phyloP scores from a whole-genome alignment of 2,888 invertebrate species.

The Mycalesis mineus region DNA sequence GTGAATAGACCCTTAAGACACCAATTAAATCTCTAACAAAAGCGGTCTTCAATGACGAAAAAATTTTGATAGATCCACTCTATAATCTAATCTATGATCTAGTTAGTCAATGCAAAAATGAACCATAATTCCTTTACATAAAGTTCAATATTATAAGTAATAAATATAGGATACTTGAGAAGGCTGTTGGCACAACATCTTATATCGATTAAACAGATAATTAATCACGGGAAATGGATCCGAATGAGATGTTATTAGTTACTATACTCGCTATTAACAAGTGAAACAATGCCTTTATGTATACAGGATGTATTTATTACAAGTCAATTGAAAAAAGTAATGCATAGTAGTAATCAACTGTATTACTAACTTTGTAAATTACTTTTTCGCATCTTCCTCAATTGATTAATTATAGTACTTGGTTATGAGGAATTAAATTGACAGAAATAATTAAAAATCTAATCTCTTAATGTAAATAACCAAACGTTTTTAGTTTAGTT shows the following conservation, averaged over 20 bases:
- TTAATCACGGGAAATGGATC: slow-evolving; percentile 78
- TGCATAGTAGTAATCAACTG: too few species aligned
- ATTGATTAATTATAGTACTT: too few species aligned
- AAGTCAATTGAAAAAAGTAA: background rate
- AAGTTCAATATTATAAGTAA: slow-evolving; percentile 31
- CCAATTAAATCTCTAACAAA: slow-evolving; percentile 76
- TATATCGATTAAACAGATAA: slow-evolving; percentile 79
- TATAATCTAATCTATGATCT: slow-evolving; percentile 71
- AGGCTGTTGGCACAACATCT: slow-evolving; percentile 78
- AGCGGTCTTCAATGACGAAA: slow-evolving; percentile 73
- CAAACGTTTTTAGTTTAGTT: too few species aligned
- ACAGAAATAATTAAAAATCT: too few species aligned
- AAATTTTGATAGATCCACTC: slow-evolving; percentile 76
- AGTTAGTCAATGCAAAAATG: slow-evolving; percentile 28
- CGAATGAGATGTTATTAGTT: slow-evolving; percentile 79
- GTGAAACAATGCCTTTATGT: slow-evolving; percentile 61
- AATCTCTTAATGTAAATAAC: too few species aligned
- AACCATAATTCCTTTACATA: slow-evolving; percentile 30
- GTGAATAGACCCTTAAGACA: slow-evolving; percentile 43
- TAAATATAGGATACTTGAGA: slow-evolving; percentile 49
- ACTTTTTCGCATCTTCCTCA: too few species aligned
- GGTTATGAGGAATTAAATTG: too few species aligned
- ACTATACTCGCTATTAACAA: slow-evolving; percentile 75
- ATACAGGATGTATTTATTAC: slow-evolving; percentile 24
- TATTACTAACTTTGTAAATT: too few species aligned